These are phyloP conservation scores for Stichodactyla helianthus DNA, from an alignment of 64 coral and sea anemone species.

Conservation along the genomic window DNA sequence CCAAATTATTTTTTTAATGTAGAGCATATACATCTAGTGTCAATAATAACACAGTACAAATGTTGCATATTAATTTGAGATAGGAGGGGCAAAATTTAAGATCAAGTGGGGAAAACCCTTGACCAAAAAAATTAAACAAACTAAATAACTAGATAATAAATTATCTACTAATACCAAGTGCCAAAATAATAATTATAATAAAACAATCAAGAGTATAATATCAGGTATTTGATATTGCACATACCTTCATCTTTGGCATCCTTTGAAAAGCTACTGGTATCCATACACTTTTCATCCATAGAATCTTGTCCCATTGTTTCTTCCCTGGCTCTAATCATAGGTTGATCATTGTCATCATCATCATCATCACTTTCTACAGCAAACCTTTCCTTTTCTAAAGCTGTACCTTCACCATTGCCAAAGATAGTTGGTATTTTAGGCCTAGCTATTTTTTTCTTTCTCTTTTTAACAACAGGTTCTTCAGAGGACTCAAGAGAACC, in stretches of 20 bases:
- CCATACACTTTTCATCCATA: slow-evolving; percentile 17
- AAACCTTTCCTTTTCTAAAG: neutral
- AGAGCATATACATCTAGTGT: too few relatives aligned
- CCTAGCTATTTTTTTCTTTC: slow-evolving; percentile 50
- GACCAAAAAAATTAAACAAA: too few relatives aligned
- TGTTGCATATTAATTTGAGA: too few relatives aligned
- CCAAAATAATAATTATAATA: neutral
- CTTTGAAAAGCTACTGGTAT: neutral
- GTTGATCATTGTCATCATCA: slow-evolving; percentile 7
- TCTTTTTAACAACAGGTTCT: slow-evolving; percentile 51
- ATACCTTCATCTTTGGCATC: neutral
- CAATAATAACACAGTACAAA: too few relatives aligned
- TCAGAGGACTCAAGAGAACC: neutral
- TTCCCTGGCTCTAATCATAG: slow-evolving; percentile 31
- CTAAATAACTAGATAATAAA: too few relatives aligned
- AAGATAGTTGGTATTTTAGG: slow-evolving; percentile 90
- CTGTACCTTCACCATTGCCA: slow-evolving; percentile 23
- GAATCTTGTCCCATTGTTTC: slow-evolving; percentile 22
- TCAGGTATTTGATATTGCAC: neutral
- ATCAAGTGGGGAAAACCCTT: too few relatives aligned
- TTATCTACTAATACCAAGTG: too few relatives aligned
- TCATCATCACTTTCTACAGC: neutral
- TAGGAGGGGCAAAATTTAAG: too few relatives aligned
- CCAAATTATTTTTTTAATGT: too few relatives aligned
- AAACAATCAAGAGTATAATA: neutral